Percentiles rank a stretch among this genome's conserved stretches.
phyloP scores from a whole-genome alignment of 2,797 vertebrate species.

The Micrastur ruficollis region DNA sequence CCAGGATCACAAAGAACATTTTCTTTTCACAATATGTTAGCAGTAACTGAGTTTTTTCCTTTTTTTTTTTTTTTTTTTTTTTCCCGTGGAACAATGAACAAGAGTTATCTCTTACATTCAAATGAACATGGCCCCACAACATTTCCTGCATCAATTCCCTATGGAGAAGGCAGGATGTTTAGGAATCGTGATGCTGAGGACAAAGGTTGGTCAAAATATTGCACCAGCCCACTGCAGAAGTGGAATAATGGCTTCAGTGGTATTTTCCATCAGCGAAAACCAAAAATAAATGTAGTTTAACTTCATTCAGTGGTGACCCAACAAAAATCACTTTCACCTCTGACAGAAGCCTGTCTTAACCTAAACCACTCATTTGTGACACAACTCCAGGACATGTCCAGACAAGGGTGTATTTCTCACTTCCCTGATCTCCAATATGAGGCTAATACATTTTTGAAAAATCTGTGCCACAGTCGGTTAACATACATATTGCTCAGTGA shows the following conservation, averaged over 20 bases:
- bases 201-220: conserved; percentile 42
- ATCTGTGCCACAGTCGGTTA: conserved; percentile 27
- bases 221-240: background rate
- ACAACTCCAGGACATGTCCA: background rate
- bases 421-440: background rate
- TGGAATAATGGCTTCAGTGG: conserved; percentile 6
- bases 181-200: conserved; percentile 17
- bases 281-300: background rate
- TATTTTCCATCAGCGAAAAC: conserved; percentile 39
- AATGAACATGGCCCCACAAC: conserved; percentile 25
- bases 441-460: background rate
- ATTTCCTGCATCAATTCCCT: conserved; percentile 56
- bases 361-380: no score
- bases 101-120: conserved; percentile 45
- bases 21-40: background rate
- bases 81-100: conserved; percentile 4
- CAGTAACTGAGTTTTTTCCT: background rate
- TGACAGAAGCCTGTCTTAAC: background rate
- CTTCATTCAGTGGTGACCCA: background rate
- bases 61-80: background rate
- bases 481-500: conserved; percentile 2
- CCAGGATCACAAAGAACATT: background rate
- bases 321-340: background rate
- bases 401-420: background rate
- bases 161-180: conserved; percentile 57